Evolutionary conservation across 2,113 vertebrate species (phyloP).

Genomic region (Ardeotis arabs): DNA sequence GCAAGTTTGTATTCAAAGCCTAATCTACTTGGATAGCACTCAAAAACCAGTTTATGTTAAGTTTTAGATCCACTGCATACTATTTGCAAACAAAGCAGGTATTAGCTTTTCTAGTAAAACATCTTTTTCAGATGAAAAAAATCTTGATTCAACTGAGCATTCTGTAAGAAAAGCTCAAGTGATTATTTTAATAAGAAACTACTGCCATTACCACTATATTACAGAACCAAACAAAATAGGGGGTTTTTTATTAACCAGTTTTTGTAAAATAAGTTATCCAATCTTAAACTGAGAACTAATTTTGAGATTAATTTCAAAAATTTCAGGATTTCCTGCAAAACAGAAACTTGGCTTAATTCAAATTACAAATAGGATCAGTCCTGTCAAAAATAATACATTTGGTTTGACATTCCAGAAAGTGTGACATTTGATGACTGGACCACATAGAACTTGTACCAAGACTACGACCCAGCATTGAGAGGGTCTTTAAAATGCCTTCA

Average conservation of each 20-base stretch:
- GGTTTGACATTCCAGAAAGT: neutral
- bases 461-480: neutral
- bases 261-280: neutral
- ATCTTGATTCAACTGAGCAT: neutral
- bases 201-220: neutral
- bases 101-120: neutral
- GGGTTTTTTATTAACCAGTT: neutral
- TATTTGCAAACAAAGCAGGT: conserved; percentile 40
- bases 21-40: conserved; percentile 52
- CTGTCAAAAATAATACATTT: neutral
- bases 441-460: neutral
- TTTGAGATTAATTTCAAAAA: neutral
- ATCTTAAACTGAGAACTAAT: neutral
- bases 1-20: conserved; percentile 23
- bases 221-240: neutral
- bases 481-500: neutral
- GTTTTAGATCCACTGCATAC: neutral
- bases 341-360: neutral
- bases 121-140: neutral
- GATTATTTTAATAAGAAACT: neutral
- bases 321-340: neutral
- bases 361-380: neutral
- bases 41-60: neutral
- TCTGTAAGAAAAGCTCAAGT: neutral
- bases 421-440: neutral